Evolutionary conservation across 2,113 vertebrate genomes (phyloP), one percentile per base, ranked within the genome.

Genomic region (Choloepus hoffmanni): DNA sequence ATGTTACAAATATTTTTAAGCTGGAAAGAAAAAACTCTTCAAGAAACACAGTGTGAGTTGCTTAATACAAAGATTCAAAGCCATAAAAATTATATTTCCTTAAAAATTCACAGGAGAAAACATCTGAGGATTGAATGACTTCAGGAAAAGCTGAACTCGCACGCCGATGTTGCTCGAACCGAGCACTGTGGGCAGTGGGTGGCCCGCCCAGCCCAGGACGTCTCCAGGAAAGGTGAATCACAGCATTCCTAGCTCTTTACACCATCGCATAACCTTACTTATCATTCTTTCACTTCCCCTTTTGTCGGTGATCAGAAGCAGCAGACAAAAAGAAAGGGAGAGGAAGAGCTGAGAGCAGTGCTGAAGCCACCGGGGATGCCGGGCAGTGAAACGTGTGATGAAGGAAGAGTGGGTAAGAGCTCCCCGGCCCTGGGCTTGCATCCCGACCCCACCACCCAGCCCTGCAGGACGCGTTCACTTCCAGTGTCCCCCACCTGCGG

Each of bases 131-230:
- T 26, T 36, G 23, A 21, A 5, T 48, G 55, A 14, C 21, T 0
- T 19, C 65, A 72, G 60, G 23, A 33, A 87, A 24, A 19, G 28
- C 45, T 23, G 30, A 26, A 33, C 1, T 4, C 28, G 18, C 36
- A 0, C 8, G 1, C 18, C 2, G 0, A 15, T 26, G 1, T 15
- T 9, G 11, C 7, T 26, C 28, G 43, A 7, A 21, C 30, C 19
- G 16, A 13, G n/a, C 3, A 7, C 3, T 0, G 7, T 2, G 11
- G 53, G 28, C 8, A 13, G 2, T 3, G 23, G 67, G 60, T 33
- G 63, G 36, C 53, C 77, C 16, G 0, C 23, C 21, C 10, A 19
- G 79, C 26, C 72, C 55, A 16, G 23, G 55, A 55, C 5, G 7
- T 36, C 58, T 43, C 48, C 50, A 76, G 53, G 28, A n/a, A 93